Conservation (phyloP, 2,113 vertebrate genomes). For the Ancistrus triradiatus region DNA sequence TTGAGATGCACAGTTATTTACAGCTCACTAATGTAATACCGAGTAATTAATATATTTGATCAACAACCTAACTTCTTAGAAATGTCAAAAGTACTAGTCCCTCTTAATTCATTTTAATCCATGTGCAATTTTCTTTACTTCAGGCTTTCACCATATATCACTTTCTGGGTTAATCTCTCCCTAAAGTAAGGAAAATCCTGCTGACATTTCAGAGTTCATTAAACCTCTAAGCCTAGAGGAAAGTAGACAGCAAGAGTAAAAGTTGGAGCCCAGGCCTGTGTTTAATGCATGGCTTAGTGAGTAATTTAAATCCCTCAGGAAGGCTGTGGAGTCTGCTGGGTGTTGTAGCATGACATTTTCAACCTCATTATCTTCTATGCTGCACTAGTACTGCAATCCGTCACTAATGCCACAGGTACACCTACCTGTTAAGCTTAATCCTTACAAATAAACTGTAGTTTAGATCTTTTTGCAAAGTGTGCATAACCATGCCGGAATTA, state of each 20-base stretch:
- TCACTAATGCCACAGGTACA: background rate
- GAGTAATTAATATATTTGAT: background rate
- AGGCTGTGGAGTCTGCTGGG: conserved; percentile 8
- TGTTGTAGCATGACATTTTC: conserved; percentile 13
- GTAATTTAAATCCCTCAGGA: conserved; percentile 1
- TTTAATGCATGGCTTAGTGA: conserved; percentile 20
- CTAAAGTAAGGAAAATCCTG: conserved; percentile 3
- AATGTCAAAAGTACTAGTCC: too few relatives aligned
- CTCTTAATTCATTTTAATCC: background rate
- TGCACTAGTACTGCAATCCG: conserved; percentile 12
- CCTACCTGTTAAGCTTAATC: background rate
- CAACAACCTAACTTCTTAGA: too few relatives aligned
- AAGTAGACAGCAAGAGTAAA: background rate
- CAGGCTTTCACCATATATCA: background rate
- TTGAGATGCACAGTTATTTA: too few relatives aligned
- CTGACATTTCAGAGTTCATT: conserved; percentile 14
- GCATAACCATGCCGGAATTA: too few relatives aligned
- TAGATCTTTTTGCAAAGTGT: too few relatives aligned
- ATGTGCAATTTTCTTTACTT: background rate
- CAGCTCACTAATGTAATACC: too few relatives aligned
- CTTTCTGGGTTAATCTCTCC: background rate
- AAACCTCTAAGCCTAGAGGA: background rate
- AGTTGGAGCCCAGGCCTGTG: background rate
- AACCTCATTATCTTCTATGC: conserved; percentile 33
- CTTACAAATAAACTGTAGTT: too few relatives aligned